Evolutionary conservation across 2,888 invertebrate species (phyloP).

Genomic region (Masnerella sp.): DNA sequence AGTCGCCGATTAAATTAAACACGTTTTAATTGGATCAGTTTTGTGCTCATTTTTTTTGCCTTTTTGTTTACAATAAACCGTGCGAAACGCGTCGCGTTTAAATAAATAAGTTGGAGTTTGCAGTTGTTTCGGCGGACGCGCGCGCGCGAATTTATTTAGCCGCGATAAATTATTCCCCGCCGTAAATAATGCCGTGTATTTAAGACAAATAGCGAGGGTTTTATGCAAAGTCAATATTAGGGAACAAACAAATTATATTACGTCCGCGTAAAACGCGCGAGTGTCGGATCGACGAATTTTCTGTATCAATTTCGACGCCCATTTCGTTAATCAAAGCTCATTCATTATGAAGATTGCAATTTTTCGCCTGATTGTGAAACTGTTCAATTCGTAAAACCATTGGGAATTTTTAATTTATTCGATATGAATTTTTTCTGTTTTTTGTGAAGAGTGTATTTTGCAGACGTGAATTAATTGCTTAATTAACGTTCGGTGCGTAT

Average conservation of each 20-base stretch:
- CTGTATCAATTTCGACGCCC: too few relatives aligned
- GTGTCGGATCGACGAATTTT: too few relatives aligned
- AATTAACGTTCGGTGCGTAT: too few relatives aligned
- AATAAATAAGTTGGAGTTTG: constrained; percentile 26
- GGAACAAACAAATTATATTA: constrained; percentile 7
- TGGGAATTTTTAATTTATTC: too few relatives aligned
- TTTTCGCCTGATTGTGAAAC: too few relatives aligned
- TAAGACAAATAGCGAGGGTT: constrained; percentile 1
- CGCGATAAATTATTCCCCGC: neutral
- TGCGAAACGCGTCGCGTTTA: constrained; percentile 15
- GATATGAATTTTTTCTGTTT: too few relatives aligned
- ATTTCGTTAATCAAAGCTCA: too few relatives aligned
- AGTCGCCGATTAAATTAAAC: constrained; percentile 32
- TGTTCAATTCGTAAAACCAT: too few relatives aligned
- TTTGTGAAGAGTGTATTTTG: too few relatives aligned
- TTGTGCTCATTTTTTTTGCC: constrained; percentile 7
- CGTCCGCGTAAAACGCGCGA: neutral
- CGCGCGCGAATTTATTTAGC: constrained; percentile 1
- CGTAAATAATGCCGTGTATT: constrained; percentile 10
- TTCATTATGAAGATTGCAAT: too few relatives aligned
- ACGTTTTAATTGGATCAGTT: constrained; percentile 29
- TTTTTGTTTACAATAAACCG: constrained; percentile 17
- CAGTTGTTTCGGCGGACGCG: constrained; percentile 1
- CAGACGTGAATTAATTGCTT: too few relatives aligned
- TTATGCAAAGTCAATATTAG: constrained; percentile 3